Evolutionary conservation across 2,888 invertebrate species (phyloP).

Genomic region (Ferdinandea cuprea): DNA sequence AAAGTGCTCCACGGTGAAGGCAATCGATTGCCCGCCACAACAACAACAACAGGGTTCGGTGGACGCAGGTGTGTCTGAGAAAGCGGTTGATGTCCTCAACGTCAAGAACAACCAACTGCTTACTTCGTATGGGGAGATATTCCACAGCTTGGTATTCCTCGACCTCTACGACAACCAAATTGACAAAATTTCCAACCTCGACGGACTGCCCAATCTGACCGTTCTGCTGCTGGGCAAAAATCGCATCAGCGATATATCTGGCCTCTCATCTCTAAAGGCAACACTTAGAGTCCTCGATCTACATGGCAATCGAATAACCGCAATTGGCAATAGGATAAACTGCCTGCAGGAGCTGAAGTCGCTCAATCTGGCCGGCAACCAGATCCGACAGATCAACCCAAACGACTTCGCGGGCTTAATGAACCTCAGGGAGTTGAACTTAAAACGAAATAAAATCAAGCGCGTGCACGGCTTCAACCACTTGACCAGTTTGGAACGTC

Average conservation of each 20-base stretch:
- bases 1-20: constrained; percentile 43
- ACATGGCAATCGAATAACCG: constrained; percentile 94
- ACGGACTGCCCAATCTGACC: constrained; percentile 90
- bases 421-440: constrained; percentile 92
- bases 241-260: constrained; percentile 84
- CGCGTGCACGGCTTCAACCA: constrained; percentile 92
- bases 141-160: constrained; percentile 91
- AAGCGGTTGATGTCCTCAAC: constrained; percentile 77
- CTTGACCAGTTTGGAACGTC: constrained; percentile 88
- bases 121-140: constrained; percentile 80
- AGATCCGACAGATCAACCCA: constrained; percentile 89
- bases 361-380: constrained; percentile 96
- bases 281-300: constrained; percentile 96
- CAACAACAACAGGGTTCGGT: constrained; percentile 30
- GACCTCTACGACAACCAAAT: constrained; percentile 98
- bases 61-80: constrained; percentile 30
- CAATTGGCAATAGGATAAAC: constrained; percentile 82
- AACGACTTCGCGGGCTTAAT: constrained; percentile 91
- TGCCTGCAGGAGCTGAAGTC: constrained; percentile 92
- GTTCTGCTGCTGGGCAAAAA: constrained; percentile 96
- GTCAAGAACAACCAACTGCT: constrained; percentile 81
- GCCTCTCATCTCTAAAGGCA: constrained; percentile 79
- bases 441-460: constrained; percentile 92
- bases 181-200: constrained; percentile 91
- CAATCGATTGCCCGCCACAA: constrained; percentile 18